phyloP scores from a whole-genome alignment of 2,888 invertebrate genomes.

The Agrypnus murinus region DNA sequence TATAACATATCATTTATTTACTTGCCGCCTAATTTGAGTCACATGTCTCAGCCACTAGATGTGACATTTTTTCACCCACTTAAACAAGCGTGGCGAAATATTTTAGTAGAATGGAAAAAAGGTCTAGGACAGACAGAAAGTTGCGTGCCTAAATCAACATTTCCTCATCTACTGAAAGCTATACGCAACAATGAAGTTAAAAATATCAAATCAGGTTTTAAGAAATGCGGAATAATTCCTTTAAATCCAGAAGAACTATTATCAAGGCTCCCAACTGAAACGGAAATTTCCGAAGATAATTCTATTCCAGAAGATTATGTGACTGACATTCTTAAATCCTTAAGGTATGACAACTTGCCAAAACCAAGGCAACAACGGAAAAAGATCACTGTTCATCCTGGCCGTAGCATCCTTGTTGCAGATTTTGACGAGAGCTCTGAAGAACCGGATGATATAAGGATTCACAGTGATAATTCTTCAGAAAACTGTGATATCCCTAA shows the following conservation, averaged over 20 bases:
- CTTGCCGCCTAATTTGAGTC: slow-evolving; percentile 57
- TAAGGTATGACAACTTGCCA: background rate
- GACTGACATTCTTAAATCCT: background rate
- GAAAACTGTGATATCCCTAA: too few species aligned
- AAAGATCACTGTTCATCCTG: background rate
- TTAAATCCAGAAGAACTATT: background rate
- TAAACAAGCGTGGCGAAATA: slow-evolving; percentile 55
- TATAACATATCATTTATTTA: slow-evolving; percentile 17
- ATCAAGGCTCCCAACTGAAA: background rate
- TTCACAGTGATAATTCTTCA: slow-evolving; percentile 1
- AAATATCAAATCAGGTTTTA: slow-evolving; percentile 45
- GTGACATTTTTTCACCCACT: slow-evolving; percentile 56
- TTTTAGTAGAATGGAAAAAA: slow-evolving; percentile 54
- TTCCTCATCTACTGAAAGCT: slow-evolving; percentile 16
- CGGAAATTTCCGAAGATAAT: background rate
- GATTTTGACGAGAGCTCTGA: background rate
- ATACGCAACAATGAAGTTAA: slow-evolving; percentile 10
- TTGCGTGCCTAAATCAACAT: slow-evolving; percentile 43
- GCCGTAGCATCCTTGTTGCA: background rate
- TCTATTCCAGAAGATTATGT: slow-evolving; percentile 8
- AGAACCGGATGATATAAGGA: background rate
- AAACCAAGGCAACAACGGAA: slow-evolving; percentile 14
- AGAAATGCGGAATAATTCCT: slow-evolving; percentile 31
- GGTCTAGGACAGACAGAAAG: slow-evolving; percentile 44
- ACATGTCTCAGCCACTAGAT: slow-evolving; percentile 59